phyloP scores from a whole-genome alignment of 2,797 vertebrate genomes.

The Hyperoplus lanceolatus region DNA sequence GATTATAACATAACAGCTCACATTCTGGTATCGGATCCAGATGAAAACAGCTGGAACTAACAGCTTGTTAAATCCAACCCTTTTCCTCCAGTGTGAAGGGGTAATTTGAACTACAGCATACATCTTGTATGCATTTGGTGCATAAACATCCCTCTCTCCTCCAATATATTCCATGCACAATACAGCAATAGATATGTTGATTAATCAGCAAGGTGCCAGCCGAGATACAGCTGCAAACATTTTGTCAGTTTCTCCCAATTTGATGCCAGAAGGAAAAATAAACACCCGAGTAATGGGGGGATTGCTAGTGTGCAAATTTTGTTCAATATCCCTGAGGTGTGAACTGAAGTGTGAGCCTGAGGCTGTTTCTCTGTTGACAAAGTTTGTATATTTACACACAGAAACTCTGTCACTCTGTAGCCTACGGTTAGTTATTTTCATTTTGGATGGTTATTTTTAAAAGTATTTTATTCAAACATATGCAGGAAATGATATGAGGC shows the following conservation, averaged over 20 bases:
- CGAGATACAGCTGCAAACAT: not conserved
- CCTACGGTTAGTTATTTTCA: not conserved
- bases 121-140: not conserved
- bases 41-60: constrained; percentile 17
- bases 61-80: constrained; percentile 15
- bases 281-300: constrained; percentile 2
- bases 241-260: not conserved
- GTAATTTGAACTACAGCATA: constrained; percentile 1
- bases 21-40: constrained; percentile 15
- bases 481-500: not conserved
- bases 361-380: not conserved
- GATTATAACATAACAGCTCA: not conserved
- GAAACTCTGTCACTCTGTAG: not conserved
- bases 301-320: constrained; percentile 16
- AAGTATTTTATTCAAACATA: not conserved
- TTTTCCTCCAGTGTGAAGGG: not conserved
- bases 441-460: not conserved
- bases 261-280: not conserved
- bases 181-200: not conserved
- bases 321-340: constrained; percentile 4
- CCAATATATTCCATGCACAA: not conserved
- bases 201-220: not conserved
- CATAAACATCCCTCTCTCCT: not conserved
- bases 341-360: not conserved
- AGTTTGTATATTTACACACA: constrained; percentile 15